Percentiles rank a stretch among this genome's conserved stretches.
phyloP scores from a whole-genome alignment of 2,888 invertebrate genomes.

The Athetis lepigone region DNA sequence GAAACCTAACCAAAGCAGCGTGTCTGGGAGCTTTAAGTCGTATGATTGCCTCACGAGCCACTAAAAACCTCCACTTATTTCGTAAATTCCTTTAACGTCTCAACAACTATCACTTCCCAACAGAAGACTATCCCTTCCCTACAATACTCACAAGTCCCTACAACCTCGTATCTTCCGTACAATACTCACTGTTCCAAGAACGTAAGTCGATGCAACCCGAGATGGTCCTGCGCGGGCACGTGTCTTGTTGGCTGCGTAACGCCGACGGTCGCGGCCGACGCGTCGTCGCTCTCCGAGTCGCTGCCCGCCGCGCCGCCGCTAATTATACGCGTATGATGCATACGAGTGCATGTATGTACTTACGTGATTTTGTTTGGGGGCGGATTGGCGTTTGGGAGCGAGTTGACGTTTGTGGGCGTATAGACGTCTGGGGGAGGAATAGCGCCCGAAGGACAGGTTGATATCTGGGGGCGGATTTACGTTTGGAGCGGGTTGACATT shows the following conservation, averaged over 20 bases:
- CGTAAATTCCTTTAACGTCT: background rate
- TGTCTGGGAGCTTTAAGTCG: too few species aligned
- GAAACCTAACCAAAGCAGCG: too few species aligned
- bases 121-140: background rate
- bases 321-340: conserved; percentile 43
- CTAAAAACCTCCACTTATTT: background rate
- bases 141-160: conserved; percentile 76
- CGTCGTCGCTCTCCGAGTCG: conserved; percentile 94
- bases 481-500: too few species aligned
- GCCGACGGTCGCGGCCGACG: conserved; percentile 83
- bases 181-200: conserved; percentile 84
- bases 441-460: too few species aligned
- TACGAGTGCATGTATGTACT: conserved; percentile 49
- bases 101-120: too few species aligned
- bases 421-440: background rate
- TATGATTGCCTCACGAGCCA: background rate
- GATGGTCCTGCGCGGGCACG: conserved; percentile 85
- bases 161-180: background rate
- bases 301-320: conserved; percentile 86
- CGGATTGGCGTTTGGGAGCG: too few species aligned
- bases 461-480: too few species aligned
- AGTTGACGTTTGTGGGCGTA: background rate
- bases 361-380: conserved; percentile 47
- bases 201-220: conserved; percentile 83
- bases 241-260: conserved; percentile 77